Conservation (phyloP, 2,113 vertebrate species). For the Hucho hucho region DNA sequence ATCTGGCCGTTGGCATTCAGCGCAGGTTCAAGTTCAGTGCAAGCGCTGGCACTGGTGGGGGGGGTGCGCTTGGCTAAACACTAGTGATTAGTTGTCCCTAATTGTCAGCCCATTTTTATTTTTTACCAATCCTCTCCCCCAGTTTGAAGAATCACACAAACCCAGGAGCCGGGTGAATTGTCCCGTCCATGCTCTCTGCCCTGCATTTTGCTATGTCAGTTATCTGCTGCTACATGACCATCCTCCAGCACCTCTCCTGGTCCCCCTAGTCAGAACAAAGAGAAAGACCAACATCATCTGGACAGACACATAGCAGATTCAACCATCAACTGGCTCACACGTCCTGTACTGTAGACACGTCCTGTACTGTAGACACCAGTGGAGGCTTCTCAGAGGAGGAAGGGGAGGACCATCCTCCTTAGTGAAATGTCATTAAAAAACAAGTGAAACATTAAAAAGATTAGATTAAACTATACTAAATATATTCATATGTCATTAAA, state of each 20-base stretch:
- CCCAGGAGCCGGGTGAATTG: conserved; percentile 28
- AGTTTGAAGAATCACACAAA: conserved; percentile 54
- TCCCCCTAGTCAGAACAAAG: not conserved
- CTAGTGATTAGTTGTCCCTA: conserved; percentile 76
- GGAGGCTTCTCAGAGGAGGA: too few relatives aligned
- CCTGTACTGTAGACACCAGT: too few relatives aligned
- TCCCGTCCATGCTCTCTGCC: conserved; percentile 19
- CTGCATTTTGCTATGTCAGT: conserved; percentile 28
- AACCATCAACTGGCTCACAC: not conserved
- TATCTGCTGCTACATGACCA: conserved; percentile 3
- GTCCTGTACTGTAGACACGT: not conserved
- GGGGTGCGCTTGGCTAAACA: conserved; percentile 75
- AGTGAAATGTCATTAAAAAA: too few relatives aligned
- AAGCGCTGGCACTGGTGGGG: conserved; percentile 69
- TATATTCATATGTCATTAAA: too few relatives aligned
- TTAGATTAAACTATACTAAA: too few relatives aligned
- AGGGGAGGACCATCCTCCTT: too few relatives aligned
- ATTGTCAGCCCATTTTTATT: conserved; percentile 68
- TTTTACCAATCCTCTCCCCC: conserved; percentile 45
- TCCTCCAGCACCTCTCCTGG: not conserved
- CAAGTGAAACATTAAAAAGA: too few relatives aligned
- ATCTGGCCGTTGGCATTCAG: conserved; percentile 74
- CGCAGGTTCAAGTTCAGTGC: conserved; percentile 79
- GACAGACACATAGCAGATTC: not conserved
- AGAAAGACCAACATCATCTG: not conserved